A percentile compares a stretch with the other conserved stretches of the same genome.
Evolutionary conservation across 2,888 invertebrate species (phyloP).

Genomic region (Agelastica alni): DNA sequence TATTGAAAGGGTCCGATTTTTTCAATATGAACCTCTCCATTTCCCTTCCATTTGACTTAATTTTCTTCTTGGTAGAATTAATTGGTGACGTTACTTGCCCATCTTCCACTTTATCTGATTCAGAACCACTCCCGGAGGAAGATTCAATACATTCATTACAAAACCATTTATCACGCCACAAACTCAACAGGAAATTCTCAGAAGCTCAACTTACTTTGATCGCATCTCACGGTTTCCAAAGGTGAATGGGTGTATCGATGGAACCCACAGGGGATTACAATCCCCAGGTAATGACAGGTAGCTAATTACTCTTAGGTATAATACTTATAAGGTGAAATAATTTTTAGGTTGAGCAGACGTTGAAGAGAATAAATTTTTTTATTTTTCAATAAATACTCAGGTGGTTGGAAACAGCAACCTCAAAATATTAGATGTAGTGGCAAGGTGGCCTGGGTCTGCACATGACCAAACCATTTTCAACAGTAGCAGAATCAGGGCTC

Average conservation of each 20-base stretch:
- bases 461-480: constrained; percentile 14
- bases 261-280: constrained; percentile 17
- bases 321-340: not conserved
- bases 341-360: constrained; percentile 13
- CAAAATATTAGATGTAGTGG: constrained; percentile 9
- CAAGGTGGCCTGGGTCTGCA: constrained; percentile 18
- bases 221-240: constrained; percentile 13
- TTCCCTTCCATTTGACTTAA: too few species aligned
- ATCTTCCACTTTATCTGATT: too few species aligned
- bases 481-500: constrained; percentile 4
- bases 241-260: constrained; percentile 19
- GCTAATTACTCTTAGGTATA: not conserved
- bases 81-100: too few species aligned
- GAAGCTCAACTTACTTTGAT: constrained; percentile 5
- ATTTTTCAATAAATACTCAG: constrained; percentile 15
- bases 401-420: constrained; percentile 7
- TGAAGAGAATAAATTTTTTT: constrained; percentile 12
- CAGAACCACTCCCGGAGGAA: too few species aligned
- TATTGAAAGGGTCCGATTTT: too few species aligned
- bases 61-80: too few species aligned
- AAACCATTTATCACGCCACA: too few species aligned
- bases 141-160: too few species aligned
- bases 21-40: too few species aligned
- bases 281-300: constrained; percentile 7
- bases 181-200: too few species aligned